Percentiles rank a stretch among this genome's conserved stretches.
Conservation (phyloP, 2,113 vertebrate species). For the Cryptotis parvus region DNA sequence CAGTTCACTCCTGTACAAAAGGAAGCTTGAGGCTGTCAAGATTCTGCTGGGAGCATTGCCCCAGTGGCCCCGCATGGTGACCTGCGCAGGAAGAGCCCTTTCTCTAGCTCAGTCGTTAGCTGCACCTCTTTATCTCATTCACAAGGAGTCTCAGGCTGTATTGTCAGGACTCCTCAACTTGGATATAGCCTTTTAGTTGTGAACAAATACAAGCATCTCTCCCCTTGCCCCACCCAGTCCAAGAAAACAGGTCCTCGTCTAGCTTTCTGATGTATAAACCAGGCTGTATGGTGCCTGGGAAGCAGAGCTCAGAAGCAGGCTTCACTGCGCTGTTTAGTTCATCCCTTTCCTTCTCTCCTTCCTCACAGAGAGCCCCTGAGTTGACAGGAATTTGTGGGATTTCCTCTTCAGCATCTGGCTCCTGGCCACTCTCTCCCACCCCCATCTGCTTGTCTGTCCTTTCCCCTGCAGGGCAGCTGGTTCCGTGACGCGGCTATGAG, state of each 20-base stretch:
- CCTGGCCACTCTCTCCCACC: constrained; percentile 11
- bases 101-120: neutral
- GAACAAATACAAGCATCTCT: neutral
- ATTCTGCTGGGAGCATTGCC: neutral
- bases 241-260: constrained; percentile 13
- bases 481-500: neutral
- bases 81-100: neutral
- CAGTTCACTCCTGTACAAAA: neutral
- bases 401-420: constrained; percentile 61
- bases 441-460: neutral
- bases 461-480: neutral
- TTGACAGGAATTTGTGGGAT: neutral
- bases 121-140: neutral
- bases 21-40: neutral
- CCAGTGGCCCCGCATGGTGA: neutral
- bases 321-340: fast-evolving
- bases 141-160: fast-evolving
- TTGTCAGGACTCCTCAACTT: neutral
- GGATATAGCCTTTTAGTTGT: neutral
- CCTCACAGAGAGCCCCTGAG: constrained; percentile 46
- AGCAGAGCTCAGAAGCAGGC: neutral
- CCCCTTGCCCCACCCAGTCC: too few relatives aligned
- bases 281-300: neutral
- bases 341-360: neutral
- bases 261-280: constrained; percentile 50